Evolutionary conservation across 2,888 invertebrate species (phyloP).

Genomic region (Portevinia maculata): DNA sequence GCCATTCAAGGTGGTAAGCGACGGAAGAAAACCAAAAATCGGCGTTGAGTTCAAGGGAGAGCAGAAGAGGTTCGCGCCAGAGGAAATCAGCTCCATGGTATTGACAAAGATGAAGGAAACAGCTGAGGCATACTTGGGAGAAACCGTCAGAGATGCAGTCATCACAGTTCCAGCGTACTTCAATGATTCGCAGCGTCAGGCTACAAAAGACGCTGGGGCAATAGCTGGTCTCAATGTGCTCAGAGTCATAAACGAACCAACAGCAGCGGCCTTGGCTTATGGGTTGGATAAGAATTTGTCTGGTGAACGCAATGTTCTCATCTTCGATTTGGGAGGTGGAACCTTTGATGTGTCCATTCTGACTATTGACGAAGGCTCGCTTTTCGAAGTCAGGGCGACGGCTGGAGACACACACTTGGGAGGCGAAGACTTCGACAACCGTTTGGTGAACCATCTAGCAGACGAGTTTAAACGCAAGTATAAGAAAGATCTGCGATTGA

Average conservation of each 20-base stretch:
- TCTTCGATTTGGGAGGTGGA: conserved; percentile 85
- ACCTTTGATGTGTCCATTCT: conserved; percentile 88
- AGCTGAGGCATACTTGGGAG: no score
- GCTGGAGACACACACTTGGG: no score
- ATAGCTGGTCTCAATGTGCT: conserved; percentile 90
- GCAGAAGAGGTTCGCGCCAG: no score
- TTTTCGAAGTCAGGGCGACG: no score
- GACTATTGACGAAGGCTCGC: conserved; percentile 75
- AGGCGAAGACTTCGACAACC: conserved; percentile 78
- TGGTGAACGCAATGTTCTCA: conserved; percentile 86
- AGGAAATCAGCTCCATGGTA: no score
- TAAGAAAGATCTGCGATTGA: conserved; percentile 86
- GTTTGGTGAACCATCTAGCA: conserved; percentile 84
- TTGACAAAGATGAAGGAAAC: no score
- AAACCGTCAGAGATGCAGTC: no score
- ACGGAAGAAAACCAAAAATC: conserved; percentile 87
- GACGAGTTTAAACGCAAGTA: conserved; percentile 86
- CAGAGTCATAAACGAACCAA: conserved; percentile 92
- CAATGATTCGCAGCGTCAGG: no score
- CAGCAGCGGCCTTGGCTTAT: conserved; percentile 89
- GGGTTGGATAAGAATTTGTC: conserved; percentile 88
- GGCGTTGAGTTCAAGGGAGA: conserved; percentile 85
- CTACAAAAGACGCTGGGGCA: conserved; percentile 84
- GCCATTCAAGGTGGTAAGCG: conserved; percentile 90
- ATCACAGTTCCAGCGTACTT: no score